Base-by-base conservation (phyloP, 2,797 vertebrate genomes). In the Vultur gryphus region DNA sequence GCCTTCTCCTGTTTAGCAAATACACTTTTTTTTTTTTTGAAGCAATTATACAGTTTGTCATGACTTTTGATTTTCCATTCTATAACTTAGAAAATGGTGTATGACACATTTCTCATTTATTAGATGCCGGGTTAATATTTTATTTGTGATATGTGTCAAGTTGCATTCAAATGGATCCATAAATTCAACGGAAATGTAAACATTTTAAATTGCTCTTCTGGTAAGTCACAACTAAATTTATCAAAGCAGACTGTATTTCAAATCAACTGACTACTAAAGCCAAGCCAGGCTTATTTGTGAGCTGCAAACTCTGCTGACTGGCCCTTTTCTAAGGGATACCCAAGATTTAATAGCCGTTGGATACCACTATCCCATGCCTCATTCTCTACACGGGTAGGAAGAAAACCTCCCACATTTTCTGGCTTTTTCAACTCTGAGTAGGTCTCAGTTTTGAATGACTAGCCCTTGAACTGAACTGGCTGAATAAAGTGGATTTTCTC, bases 21-120 rank as follows among this genome's bases (percentile, higher is more conserved):
- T 17, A 62, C 0, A 2, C 8, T 3, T 18, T 18, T 20, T 9
- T n/a, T 23, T 35, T 39, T 44, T 61, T 35, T 16, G 4, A 69
- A n/a, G 41, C 24, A 49, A 28, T 48, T 52, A 16, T 1, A 24
- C 10, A 48, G 29, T 33, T 78, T 43, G 49, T 24, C 10, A 13
- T 13, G 29, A 62, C 54, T 83, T 73, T 33, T 16, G 13, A 24
- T 77, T 77, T 75, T 49, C 58, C 23, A 44, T 28, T 39, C 82
- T 18, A 1, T 29, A 64, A 51, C 43, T 41, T 8, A 12, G 37
- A 67, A 62, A 67, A 44, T 3, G 29, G 13, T 21, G 7, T 2
- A 33, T 13, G 16, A 24, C 59, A 46, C n/a, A 18, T 18, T 58
- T 71, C 59, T 15, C 39, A n/a, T 20, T 64, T 64, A 61, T 29